Percentiles rank a stretch among this genome's conserved stretches.
phyloP scores from a whole-genome alignment of 2,113 vertebrate genomes.

The Planiliza haematocheilus region DNA sequence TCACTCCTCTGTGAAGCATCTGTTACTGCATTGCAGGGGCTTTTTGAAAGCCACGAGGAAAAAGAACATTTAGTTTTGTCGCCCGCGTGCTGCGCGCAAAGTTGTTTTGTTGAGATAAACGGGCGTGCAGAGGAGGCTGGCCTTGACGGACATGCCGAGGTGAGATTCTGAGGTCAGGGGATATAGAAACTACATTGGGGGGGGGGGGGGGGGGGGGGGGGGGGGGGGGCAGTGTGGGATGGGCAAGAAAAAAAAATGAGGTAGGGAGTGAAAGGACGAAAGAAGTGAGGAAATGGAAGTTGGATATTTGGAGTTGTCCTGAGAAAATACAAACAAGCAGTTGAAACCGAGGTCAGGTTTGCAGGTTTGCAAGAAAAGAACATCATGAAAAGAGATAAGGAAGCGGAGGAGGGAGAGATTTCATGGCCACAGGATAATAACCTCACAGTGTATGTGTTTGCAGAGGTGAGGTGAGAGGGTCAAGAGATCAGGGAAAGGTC shows the following conservation, averaged over 20 bases:
- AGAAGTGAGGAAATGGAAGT: neutral
- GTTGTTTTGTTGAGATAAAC: slow-evolving; percentile 25
- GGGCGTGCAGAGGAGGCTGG: neutral
- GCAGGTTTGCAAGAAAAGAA: slow-evolving; percentile 6
- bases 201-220: too few relatives aligned
- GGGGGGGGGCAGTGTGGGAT: neutral
- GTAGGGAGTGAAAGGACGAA: neutral
- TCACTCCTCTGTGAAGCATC: slow-evolving; percentile 53
- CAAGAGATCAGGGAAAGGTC: neutral
- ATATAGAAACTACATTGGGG: slow-evolving; percentile 14
- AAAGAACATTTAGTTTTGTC: neutral
- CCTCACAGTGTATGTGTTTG: neutral
- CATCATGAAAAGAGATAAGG: neutral
- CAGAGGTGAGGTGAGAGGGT: slow-evolving; percentile 8
- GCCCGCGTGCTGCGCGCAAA: neutral
- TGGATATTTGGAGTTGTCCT: neutral
- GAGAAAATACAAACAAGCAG: neutral
- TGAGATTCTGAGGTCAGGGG: slow-evolving; percentile 27
- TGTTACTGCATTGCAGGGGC: slow-evolving; percentile 54
- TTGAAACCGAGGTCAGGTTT: slow-evolving; percentile 1
- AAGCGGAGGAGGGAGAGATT: neutral
- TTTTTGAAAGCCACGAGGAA: slow-evolving; percentile 11
- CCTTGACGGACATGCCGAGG: slow-evolving; percentile 4
- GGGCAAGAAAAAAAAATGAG: neutral
- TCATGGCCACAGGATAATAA: neutral